A percentile compares a stretch with the other conserved stretches of the same genome.
These are phyloP conservation scores for Acanthurus lineatus DNA, from an alignment of 2,797 vertebrate genomes.

Conservation along the genomic window DNA sequence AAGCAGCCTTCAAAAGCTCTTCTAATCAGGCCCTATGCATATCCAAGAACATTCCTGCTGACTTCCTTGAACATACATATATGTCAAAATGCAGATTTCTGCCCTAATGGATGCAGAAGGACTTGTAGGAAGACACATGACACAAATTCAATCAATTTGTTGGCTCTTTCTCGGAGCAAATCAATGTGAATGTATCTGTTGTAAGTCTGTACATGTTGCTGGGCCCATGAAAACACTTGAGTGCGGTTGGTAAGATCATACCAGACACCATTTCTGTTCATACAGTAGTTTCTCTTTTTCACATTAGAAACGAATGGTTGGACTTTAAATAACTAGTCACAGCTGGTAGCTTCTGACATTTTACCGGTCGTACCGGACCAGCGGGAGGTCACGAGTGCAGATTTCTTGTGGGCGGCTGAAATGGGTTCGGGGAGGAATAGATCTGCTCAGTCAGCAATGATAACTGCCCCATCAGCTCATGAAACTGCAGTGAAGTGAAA, in stretches of 20 bases:
- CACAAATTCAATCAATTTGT: conserved; percentile 67
- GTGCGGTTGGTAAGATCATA: conserved; percentile 31
- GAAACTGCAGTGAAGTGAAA: conserved; percentile 71
- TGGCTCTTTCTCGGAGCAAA: conserved; percentile 57
- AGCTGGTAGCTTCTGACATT: conserved; percentile 55
- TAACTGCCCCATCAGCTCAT: conserved; percentile 73
- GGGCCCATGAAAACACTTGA: conserved; percentile 38
- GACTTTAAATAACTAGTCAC: conserved; percentile 47
- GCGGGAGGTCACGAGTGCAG: conserved; percentile 59
- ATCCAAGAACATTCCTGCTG: conserved; percentile 67
- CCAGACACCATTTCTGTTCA: conserved; percentile 43
- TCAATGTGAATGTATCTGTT: conserved; percentile 81
- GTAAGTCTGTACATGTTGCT: conserved; percentile 64
- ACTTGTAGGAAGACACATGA: conserved; percentile 42
- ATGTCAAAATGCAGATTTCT: conserved; percentile 47
- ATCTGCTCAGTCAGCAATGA: conserved; percentile 74
- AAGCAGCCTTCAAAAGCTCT: conserved; percentile 48
- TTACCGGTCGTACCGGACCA: conserved; percentile 31
- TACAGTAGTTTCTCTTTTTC: conserved; percentile 39
- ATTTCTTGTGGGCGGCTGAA: conserved; percentile 53
- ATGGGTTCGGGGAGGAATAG: conserved; percentile 50
- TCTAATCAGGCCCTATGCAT: conserved; percentile 68
- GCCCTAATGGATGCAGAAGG: conserved; percentile 34
- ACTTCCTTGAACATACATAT: conserved; percentile 55
- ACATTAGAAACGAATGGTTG: conserved; percentile 42